A percentile compares a stretch with the other conserved stretches of the same genome.
These are phyloP conservation scores for Columba guinea DNA, from an alignment of 2,797 vertebrate species.

Conservation along the genomic window DNA sequence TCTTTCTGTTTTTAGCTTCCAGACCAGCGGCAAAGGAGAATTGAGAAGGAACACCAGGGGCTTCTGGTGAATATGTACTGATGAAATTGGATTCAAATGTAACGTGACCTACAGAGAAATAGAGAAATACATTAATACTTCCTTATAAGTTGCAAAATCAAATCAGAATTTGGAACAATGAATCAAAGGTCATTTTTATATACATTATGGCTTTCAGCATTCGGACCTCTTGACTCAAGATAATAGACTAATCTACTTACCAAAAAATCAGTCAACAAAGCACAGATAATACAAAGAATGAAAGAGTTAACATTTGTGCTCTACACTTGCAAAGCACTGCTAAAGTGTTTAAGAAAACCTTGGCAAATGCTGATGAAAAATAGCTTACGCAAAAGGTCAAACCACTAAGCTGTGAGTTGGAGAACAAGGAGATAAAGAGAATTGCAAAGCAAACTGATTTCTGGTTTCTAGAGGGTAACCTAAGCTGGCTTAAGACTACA, in stretches of 20 bases:
- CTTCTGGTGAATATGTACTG: conserved; percentile 88
- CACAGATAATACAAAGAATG: neutral
- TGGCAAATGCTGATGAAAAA: conserved; percentile 58
- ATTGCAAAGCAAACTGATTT: conserved; percentile 10
- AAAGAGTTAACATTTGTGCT: conserved; percentile 45
- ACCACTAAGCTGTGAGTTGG: conserved; percentile 37
- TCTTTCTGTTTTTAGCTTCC: conserved; percentile 90
- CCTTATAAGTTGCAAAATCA: neutral
- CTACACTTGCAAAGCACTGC: conserved; percentile 10
- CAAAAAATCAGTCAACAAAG: neutral
- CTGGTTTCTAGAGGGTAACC: conserved; percentile 42
- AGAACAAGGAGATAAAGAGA: conserved; percentile 53
- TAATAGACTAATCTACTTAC: neutral
- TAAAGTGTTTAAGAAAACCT: conserved; percentile 57
- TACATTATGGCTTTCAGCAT: neutral
- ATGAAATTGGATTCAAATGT: conserved; percentile 92
- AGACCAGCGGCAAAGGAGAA: conserved; percentile 87
- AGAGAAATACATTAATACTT: conserved; percentile 2
- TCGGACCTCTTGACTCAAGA: conserved; percentile 1
- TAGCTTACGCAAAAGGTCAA: conserved; percentile 60
- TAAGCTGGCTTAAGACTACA: neutral
- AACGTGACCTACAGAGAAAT: conserved; percentile 83
- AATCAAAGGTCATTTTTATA: neutral
- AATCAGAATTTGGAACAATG: neutral
- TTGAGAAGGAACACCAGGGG: conserved; percentile 93